phyloP scores from a whole-genome alignment of 2,113 vertebrate species.

The Narcine bancroftii region DNA sequence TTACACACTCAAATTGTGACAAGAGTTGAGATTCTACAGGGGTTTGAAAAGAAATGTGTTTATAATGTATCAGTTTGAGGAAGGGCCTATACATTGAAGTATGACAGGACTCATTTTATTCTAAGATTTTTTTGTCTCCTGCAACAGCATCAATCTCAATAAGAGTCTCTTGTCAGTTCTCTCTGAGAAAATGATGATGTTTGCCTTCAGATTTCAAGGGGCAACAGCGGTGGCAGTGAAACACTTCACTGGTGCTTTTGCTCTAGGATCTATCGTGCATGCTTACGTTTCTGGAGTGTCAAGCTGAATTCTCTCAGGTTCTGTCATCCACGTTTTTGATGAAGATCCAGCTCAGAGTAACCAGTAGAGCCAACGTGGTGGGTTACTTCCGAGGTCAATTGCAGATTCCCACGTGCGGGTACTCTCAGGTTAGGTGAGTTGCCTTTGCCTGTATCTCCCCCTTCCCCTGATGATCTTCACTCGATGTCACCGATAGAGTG shows the following conservation, averaged over 20 bases:
- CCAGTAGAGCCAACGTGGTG: neutral
- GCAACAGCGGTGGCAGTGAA: neutral
- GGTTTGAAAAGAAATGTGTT: neutral
- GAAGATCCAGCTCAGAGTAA: neutral
- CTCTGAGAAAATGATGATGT: neutral
- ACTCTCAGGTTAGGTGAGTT: neutral
- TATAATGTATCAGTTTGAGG: neutral
- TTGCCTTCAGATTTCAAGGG: neutral
- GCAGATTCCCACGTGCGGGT: neutral
- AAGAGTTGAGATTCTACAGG: neutral
- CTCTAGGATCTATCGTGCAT: neutral
- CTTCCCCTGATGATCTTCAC: neutral
- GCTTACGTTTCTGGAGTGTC: no score
- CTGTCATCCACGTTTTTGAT: neutral
- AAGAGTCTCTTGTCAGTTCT: neutral
- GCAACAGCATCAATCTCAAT: slow-evolving; percentile 3
- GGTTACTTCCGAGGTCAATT: neutral
- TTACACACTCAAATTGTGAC: neutral
- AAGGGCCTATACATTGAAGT: neutral
- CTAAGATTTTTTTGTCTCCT: no score
- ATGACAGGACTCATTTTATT: neutral
- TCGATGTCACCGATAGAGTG: neutral
- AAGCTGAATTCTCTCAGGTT: no score
- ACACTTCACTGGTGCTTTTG: neutral
- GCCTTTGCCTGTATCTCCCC: neutral